Base-by-base conservation (phyloP, 1,140 invertebrate species). In the Lepidurus couesii region DNA sequence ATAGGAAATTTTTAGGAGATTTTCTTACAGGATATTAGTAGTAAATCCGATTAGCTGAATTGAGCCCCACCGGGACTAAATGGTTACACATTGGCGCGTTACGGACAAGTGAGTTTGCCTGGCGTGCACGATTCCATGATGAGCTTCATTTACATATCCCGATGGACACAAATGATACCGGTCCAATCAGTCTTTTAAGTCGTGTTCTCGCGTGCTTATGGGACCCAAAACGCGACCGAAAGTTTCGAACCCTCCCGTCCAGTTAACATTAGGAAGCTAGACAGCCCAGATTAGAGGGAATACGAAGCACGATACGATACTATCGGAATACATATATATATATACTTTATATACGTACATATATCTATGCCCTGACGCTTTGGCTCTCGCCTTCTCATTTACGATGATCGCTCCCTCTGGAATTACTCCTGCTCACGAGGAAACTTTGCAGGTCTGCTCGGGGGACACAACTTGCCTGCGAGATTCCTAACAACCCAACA, bases 331-430 rank as follows among this genome's bases (percentile, higher is more conserved):
- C 34, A 34, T 34, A 34, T 34, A 34, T 34, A 34, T 26, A 34
- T 34, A 13, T 65, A 65, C 53, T 65, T 65, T 21, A 65, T 65
- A 65, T 65, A 21, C 21, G 21, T 34, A n/a, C n/a, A 21, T 13
- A 65, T 65, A 65, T 65, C 53, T 65, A 65, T 65, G 21, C 53
- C 53, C 53, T 65, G 53, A 65, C 53, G 53, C 16, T 65, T 65
- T 65, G 16, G 53, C 53, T 65, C 9, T 65, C 53, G 53, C 53
- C 53, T 65, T 65, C 53, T 65, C 53, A 65, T 65, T 65, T 65
- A 65, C 53, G 53, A 65, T 21, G 53, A 65, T 65, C 21, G 53
- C 16, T 65, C 53, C 53, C 53, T n/a, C 53, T 65, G 53, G 53
- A 65, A 21, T 65, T 65, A 65, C 53, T 65, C 53, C 8, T 21